These are phyloP conservation scores for human (Homo sapiens) DNA, from an alignment of 2,113 vertebrate genomes.

Conservation along the genomic window GRCh38 chr15:90558001-90558500, in stretches of 20 bases:
- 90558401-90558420: background rate
- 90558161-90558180: background rate
- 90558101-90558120: background rate
- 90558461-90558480: rapidly evolving
- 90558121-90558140: background rate
- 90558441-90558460: background rate
- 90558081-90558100: background rate
- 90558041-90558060: constrained; percentile 39
- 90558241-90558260: background rate
- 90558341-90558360: background rate
- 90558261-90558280: background rate
- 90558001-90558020: background rate
- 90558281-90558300: background rate
- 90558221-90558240: background rate
- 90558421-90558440: rapidly evolving
- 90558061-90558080: constrained; percentile 31
- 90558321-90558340: background rate
- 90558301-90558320: background rate
- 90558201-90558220: background rate
- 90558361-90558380: background rate
- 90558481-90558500: background rate
- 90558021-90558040: background rate
- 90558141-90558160: background rate
- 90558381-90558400: background rate
- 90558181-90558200: background rate